Evolutionary conservation across 2,888 invertebrate genomes (phyloP), one percentile per base, ranked within the genome.

Genomic region (Chrysina gloriosa): DNA sequence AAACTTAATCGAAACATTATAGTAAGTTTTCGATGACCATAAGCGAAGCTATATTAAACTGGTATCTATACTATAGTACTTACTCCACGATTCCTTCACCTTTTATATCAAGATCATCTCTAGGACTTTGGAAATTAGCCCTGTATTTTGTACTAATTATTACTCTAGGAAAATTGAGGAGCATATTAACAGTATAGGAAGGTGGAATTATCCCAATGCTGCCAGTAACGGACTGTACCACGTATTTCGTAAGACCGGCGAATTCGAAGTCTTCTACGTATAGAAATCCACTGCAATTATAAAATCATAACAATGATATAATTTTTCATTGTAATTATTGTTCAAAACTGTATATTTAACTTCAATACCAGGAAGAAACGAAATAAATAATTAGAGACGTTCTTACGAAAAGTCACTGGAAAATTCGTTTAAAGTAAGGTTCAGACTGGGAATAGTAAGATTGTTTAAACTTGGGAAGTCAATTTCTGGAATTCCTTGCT

Each of bases 141-240:
- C 29, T 29, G 47, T 67, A 67, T 3, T 63, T 34, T 23, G 67
- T 54, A 5, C 9, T 19, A 5, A 67, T 23, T 3, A 23, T 9
- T 23, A 48, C 42, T 5, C 29, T 31, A 11, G 67, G 52, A 42
- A 67, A 67, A n/a, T 29, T 52, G 5, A 67, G 21, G 2, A 36
- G 52, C 16, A 67, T 27, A 21, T 39, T 27, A 7, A 63, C 34
- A 4, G 63, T 63, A 45, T 67, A 67, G 29, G 52, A 39, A 21
- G 67, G 67, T 23, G 67, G 67, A 36, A 67, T 52, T 3, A 67
- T 21, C 21, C 67, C 67, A 31, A 67, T 63, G 31, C 9, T 58
- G 14, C 66, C 58, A 9, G 27, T 9, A 3, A 66, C 47, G 9
- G 45, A 45, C 1, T 6, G 9, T 5, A 39, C 7, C n/a, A 27